Evolutionary conservation across 2,113 vertebrate genomes (phyloP), one percentile per base, ranked within the genome.

Genomic region (Pristiophorus japonicus): DNA sequence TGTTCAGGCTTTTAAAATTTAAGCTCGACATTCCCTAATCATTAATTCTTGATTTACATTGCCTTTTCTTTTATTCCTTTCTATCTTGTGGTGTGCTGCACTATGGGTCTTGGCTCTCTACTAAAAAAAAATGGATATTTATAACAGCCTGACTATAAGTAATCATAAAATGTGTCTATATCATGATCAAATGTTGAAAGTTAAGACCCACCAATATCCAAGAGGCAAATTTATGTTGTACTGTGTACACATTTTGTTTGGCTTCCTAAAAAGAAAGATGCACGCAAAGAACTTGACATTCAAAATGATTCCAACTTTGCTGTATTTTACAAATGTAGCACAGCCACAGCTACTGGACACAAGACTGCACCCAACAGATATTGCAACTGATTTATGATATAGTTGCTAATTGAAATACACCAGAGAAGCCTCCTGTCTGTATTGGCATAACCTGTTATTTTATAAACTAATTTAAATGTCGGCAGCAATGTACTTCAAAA

Each of bases 391-490:
- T 95, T 75, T 95, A 95, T 94, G 96, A 95, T n/a, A 96, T 62
- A 96, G 95, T 4, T 70, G 96, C 96, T 97, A 97, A 97, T 97
- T 97, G 97, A 97, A 97, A 97, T 97, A 97, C 97, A 96, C 42
- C 92, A 95, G 96, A 96, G 96, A 96, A 96, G 97, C 47, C 96
- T 97, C 96, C 97, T 97, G 97, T 97, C 97, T 96, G 78, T 81
- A 95, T 95, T 96, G 84, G 96, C 97, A 97, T 97, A 96, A 95
- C 95, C 96, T 95, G 62, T 62, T 95, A 96, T 95, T 95, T 96
- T 96, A 96, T 96, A 96, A 90, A 96, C 96, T 97, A 97, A 97
- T 97, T 96, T 96, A 96, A 97, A 97, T 96, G 96, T 97, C 97
- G 97, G 95, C 95, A 96, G 96, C 92, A 95, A 96, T 96, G 96